A percentile compares a stretch with the other conserved stretches of the same genome.
Conservation (phyloP, 2,797 vertebrate species). For the Propithecus deckenii region DNA sequence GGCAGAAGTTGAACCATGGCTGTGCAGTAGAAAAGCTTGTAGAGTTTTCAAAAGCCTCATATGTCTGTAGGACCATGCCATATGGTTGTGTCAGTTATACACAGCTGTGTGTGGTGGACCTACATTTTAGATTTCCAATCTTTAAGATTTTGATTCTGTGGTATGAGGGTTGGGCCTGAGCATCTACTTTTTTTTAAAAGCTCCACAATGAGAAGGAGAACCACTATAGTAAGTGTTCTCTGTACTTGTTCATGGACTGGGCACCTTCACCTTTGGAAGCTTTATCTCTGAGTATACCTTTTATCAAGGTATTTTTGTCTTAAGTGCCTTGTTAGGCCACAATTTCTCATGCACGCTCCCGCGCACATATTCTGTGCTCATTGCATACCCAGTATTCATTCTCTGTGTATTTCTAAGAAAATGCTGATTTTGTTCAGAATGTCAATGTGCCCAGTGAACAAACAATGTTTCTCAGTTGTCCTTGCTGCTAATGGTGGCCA, state of each 20-base stretch:
- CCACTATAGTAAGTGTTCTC: neutral
- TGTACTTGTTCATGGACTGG: neutral
- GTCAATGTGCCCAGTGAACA: neutral
- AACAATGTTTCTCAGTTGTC: neutral
- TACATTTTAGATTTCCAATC: neutral
- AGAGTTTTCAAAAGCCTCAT: neutral
- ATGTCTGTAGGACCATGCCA: neutral
- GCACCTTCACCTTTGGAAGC: neutral
- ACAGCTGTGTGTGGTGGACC: fast-evolving
- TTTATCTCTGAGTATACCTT: neutral
- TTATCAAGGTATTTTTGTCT: neutral
- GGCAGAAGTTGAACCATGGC: neutral
- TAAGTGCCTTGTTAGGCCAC: neutral
- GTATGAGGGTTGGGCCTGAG: neutral
- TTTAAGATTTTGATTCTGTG: neutral
- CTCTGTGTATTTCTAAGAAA: neutral
- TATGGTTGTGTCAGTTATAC: neutral
- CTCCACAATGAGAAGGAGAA: neutral
- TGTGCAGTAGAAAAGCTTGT: neutral
- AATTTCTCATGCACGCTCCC: neutral
- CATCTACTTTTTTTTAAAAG: neutral
- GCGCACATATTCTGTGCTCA: neutral
- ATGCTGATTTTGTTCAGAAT: neutral
- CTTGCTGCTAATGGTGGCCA: neutral
- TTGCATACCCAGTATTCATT: neutral